Base-by-base conservation (phyloP, 2,888 invertebrate genomes). In the Nudaria mundana region DNA sequence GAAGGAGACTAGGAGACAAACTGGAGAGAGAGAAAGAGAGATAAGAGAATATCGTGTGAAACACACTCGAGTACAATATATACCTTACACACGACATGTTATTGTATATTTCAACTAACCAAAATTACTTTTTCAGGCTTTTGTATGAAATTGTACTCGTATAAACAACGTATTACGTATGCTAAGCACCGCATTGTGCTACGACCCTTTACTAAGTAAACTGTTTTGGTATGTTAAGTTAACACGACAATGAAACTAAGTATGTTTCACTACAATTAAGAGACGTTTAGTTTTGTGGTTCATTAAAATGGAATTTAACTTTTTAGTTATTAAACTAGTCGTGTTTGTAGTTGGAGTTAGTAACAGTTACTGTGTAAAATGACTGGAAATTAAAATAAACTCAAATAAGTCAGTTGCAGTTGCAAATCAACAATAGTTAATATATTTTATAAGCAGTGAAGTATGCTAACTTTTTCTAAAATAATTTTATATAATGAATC, bases 181-280 rank as follows among this genome's bases (percentile, higher is more conserved):
- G 37, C 44, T 10, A 31, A 51, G 24, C 44, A 25, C 42, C 43
- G 42, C 42, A 56, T 48, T 53, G 57, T 49, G 49, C 42, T 32
- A 31, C 37, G 40, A 41, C 47, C 37, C 41, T 37, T 41, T 30
- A 42, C 32, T 45, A 41, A 52, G 51, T 48, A 60, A 58, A 63
- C 52, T 55, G 58, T 54, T 60, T 61, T 63, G 46, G 33, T 56
- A 56, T 61, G 61, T 52, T 52, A 52, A 60, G 47, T 46, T 46
- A 60, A 44, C 44, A 63, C 50, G 57, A 63, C 61, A 63, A 53
- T 40, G 51, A 47, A 32, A 43, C 11, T 62, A 44, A 56, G 51
- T 60, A 54, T 60, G 34, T 42, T 54, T 51, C 43, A 43, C 44
- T 44, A 51, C 37, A 51, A 42, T 49, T 49, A 52, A 23, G 49